These are phyloP conservation scores for Halcyon malimbica DNA, from an alignment of 2,113 vertebrate species.

Conservation along the genomic window DNA sequence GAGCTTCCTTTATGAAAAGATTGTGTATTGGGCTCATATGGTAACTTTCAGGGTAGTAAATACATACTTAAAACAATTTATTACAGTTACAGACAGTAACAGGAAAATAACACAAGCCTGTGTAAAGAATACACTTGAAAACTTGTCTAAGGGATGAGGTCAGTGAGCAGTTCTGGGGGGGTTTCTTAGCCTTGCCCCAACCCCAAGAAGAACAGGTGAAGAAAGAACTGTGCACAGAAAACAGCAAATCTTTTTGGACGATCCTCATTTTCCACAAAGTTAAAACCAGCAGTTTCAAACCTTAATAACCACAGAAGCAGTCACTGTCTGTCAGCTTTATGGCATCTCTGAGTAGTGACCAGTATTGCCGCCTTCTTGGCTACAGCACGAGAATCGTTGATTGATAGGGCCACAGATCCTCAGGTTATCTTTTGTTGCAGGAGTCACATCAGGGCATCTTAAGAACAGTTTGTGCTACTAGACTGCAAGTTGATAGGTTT, in stretches of 20 bases:
- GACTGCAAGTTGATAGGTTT: not conserved
- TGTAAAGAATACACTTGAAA: not conserved
- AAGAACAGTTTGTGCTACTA: not conserved
- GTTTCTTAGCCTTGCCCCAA: not conserved
- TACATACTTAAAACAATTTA: not conserved
- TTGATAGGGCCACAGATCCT: not conserved
- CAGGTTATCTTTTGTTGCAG: not conserved
- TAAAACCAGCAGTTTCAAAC: not conserved
- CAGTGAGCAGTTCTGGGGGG: not conserved
- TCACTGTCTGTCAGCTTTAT: not conserved
- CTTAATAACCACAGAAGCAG: not conserved
- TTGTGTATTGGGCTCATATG: rapidly evolving
- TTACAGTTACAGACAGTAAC: not conserved
- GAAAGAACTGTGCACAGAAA: not conserved
- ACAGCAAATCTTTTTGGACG: not conserved
- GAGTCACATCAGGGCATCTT: not conserved
- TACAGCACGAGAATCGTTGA: not conserved
- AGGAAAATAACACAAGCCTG: not conserved
- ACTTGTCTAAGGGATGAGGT: not conserved
- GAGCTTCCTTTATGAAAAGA: not conserved
- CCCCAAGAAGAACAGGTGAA: not conserved
- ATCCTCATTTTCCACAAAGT: not conserved
- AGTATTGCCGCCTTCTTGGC: not conserved
- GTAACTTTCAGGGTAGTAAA: not conserved
- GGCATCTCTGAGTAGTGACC: not conserved